Evolutionary conservation across 2,797 vertebrate genomes (phyloP), one percentile per base, ranked within the genome.

Genomic region (Lophius americanus): DNA sequence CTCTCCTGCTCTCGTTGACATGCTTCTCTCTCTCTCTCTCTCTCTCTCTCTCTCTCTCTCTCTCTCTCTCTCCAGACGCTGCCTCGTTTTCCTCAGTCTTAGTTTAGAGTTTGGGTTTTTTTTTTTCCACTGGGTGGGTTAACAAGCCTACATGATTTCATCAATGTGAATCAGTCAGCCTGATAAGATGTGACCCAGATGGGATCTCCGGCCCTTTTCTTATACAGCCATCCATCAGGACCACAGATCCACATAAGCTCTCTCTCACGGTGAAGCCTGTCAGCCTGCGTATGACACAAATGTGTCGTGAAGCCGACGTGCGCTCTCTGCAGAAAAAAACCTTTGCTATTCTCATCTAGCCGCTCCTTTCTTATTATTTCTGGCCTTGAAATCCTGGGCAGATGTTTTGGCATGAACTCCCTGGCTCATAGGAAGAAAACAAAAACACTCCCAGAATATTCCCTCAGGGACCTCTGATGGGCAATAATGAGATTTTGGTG

Each of bases 161-260:
- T 89, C 88, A 85, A 84, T 81, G 78, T 65, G 85, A 86, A 80
- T 89, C 86, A 83, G 83, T 86, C 84, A 82, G 79, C 73, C 81
- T 69, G 78, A 89, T 86, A 86, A 87, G 86, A 89, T 71, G 70
- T 84, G 88, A 87, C 88, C 83, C 89, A 91, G 87, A 90, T 89
- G 85, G 81, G 79, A 85, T 84, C 82, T 79, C 68, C 62, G 12
- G 76, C 59, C 78, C 75, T 78, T 84, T 82, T 23, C 23, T 86
- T 74, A 80, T 76, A 79, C 79, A 77, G 75, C 79, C 78, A 78
- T 90, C 83, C 81, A 80, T 88, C 85, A 86, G 2, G n/a, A 57
- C 68, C 62, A 59, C 59, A 58, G 50, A 76, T 67, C 67, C 82
- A 53, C 75, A 79, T 72, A 59, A 66, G 72, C 76, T 59, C 74